Evolutionary conservation across 2,888 invertebrate genomes (phyloP).

Genomic region (Habroteleia sp.): DNA sequence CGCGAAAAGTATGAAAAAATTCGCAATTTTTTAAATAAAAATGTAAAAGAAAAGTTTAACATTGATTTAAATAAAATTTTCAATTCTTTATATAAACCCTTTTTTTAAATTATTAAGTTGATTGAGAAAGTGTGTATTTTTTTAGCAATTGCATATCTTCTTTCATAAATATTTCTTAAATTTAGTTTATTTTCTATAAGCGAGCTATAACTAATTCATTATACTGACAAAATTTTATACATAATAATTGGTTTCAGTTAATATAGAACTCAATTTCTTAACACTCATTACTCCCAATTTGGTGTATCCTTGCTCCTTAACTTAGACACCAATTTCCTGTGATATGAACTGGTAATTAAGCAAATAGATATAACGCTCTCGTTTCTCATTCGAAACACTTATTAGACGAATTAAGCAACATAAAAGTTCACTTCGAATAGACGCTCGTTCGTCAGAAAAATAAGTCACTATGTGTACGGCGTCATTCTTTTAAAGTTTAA

Average conservation of each 20-base stretch:
- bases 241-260: constrained; percentile 1
- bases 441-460: constrained; percentile 23
- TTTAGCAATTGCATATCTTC: too few relatives aligned
- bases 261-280: constrained; percentile 17
- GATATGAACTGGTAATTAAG: constrained; percentile 47
- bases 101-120: too few relatives aligned
- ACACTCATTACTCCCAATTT: constrained; percentile 31
- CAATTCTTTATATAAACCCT: too few relatives aligned
- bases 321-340: constrained; percentile 38
- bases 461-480: not conserved
- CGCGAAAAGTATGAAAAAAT: too few relatives aligned
- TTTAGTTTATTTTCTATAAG: too few relatives aligned
- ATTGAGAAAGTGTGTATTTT: too few relatives aligned
- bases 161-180: too few relatives aligned
- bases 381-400: constrained; percentile 37
- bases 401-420: constrained; percentile 36
- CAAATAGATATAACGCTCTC: constrained; percentile 22
- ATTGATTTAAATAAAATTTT: too few relatives aligned
- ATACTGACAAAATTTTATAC: constrained; percentile 9
- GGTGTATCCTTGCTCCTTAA: constrained; percentile 33
- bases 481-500: constrained; percentile 36
- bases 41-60: too few relatives aligned
- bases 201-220: too few relatives aligned
- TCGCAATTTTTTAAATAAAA: too few relatives aligned
- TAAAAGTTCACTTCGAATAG: constrained; percentile 18